phyloP scores from a whole-genome alignment of 2,113 vertebrate species.

The Archilochus colubris region DNA sequence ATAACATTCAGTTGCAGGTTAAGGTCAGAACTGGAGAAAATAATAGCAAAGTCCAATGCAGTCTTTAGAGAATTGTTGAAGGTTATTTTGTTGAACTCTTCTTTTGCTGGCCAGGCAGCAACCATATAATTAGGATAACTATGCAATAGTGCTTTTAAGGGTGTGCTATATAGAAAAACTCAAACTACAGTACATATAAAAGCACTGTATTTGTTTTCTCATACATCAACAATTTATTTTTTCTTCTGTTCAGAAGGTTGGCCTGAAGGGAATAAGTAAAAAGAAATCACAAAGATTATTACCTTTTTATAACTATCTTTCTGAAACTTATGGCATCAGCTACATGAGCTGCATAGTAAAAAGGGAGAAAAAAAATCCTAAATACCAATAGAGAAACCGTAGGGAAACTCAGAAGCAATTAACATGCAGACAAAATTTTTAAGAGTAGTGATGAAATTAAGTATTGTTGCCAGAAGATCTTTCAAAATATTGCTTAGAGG shows the following conservation, averaged over 20 bases:
- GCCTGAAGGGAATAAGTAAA: conserved; percentile 43
- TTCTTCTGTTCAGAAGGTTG: conserved; percentile 48
- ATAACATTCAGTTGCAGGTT: conserved; percentile 34
- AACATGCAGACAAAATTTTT: conserved; percentile 60
- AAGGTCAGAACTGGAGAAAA: conserved; percentile 48
- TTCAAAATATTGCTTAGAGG: conserved; percentile 58
- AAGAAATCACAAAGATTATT: conserved; percentile 66
- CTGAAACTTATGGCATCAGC: conserved; percentile 44
- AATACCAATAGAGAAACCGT: conserved; percentile 31
- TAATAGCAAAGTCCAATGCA: not conserved
- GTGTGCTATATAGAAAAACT: conserved; percentile 6
- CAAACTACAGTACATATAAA: conserved; percentile 45
- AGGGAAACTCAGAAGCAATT: conserved; percentile 61
- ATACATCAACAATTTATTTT: conserved; percentile 52
- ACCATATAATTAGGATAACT: conserved; percentile 48
- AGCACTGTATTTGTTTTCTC: conserved; percentile 58
- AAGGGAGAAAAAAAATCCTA: not conserved
- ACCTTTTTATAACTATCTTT: conserved; percentile 66
- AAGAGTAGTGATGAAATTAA: conserved; percentile 72
- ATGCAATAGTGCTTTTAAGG: not conserved
- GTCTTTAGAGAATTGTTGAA: conserved; percentile 38
- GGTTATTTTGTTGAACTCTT: conserved; percentile 33
- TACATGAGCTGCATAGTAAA: conserved; percentile 50
- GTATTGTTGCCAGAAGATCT: conserved; percentile 65
- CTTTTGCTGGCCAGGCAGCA: conserved; percentile 41